These are phyloP conservation scores for Epinephelus awoara DNA, from an alignment of 2,797 vertebrate genomes.

Conservation along the genomic window DNA sequence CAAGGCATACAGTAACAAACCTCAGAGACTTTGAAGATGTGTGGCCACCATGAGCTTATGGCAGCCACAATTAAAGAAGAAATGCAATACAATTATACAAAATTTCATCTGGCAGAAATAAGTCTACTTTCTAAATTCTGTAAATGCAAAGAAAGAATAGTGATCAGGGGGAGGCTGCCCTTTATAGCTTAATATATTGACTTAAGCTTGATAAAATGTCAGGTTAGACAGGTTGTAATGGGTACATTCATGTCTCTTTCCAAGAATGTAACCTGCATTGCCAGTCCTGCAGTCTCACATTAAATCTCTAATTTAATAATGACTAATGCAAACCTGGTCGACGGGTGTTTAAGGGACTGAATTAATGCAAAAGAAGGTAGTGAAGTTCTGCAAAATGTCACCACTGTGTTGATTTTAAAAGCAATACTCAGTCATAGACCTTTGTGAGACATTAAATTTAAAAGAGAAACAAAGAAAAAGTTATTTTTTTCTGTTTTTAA, in stretches of 20 bases:
- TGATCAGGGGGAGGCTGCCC: no score
- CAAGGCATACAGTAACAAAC: not conserved
- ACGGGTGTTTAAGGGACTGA: not conserved
- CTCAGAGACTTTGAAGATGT: not conserved
- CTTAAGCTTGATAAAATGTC: no score
- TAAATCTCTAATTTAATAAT: not conserved
- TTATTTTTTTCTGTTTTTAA: no score
- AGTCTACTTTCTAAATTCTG: not conserved
- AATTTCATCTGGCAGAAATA: not conserved
- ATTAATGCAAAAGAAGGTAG: not conserved
- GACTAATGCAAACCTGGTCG: not conserved
- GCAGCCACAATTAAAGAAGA: not conserved
- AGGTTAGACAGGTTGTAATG: not conserved
- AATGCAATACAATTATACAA: not conserved
- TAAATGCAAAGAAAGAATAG: not conserved
- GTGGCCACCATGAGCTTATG: not conserved
- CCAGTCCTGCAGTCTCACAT: not conserved
- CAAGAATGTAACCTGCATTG: not conserved
- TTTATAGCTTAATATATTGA: no score
- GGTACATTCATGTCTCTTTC: not conserved
- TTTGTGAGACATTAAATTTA: not conserved
- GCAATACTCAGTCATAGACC: not conserved
- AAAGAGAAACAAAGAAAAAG: not conserved
- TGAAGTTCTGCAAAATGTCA: not conserved
- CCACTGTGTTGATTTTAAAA: not conserved